Percentiles rank a stretch among this genome's conserved stretches.
Evolutionary conservation across 1,140 invertebrate species (phyloP).

Genomic region (Melipona quadrifasciata): DNA sequence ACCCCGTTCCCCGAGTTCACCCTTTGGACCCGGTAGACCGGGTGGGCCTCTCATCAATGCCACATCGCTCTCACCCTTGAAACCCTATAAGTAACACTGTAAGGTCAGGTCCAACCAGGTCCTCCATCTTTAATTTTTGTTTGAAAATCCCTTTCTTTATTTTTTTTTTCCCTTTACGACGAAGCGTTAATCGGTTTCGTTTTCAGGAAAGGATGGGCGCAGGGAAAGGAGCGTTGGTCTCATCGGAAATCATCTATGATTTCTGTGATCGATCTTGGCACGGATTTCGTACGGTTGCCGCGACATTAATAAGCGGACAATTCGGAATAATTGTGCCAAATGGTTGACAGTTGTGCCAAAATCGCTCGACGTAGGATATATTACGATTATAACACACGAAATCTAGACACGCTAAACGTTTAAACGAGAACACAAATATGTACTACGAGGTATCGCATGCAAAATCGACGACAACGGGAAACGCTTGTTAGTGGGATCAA

Average conservation of each 20-base stretch:
- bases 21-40: slow-evolving; percentile 80
- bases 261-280: slow-evolving; percentile 32
- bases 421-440: slow-evolving; percentile 48
- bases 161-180: slow-evolving; percentile 27
- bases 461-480: slow-evolving; percentile 27
- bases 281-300: background rate
- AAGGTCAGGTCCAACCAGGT: slow-evolving; percentile 80
- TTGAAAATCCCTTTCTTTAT: slow-evolving; percentile 12
- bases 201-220: slow-evolving; percentile 42
- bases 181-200: slow-evolving; percentile 55
- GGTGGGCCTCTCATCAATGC: slow-evolving; percentile 77
- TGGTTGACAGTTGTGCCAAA: background rate
- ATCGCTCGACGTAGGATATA: slow-evolving; percentile 30
- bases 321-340: background rate
- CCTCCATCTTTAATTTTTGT: slow-evolving; percentile 67
- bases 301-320: background rate
- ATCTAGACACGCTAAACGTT: slow-evolving; percentile 42
- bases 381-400: slow-evolving; percentile 45
- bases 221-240: slow-evolving; percentile 47
- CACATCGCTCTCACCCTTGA: slow-evolving; percentile 80
- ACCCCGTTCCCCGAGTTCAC: slow-evolving; percentile 80
- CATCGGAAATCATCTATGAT: slow-evolving; percentile 47
- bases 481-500: slow-evolving; percentile 59
- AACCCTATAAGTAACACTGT: slow-evolving; percentile 77
- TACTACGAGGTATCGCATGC: slow-evolving; percentile 57